Percentiles rank a stretch among this genome's conserved stretches.
These are phyloP conservation scores for Artemia sinica DNA, from an alignment of 2,888 invertebrate species.

Conservation along the genomic window DNA sequence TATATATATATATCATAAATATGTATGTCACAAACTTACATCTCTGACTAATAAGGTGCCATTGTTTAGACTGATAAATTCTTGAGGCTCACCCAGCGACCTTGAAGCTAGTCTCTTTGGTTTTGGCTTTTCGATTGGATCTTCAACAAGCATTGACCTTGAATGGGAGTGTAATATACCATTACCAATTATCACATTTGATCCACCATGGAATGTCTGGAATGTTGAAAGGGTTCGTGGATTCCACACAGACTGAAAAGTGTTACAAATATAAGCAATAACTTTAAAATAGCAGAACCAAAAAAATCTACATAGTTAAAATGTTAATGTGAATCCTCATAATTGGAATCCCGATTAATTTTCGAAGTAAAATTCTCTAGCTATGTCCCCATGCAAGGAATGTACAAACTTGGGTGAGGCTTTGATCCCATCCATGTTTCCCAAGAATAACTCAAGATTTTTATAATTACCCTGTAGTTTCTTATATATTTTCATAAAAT, in stretches of 20 bases:
- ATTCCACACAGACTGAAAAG: slow-evolving; percentile 22
- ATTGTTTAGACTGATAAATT: slow-evolving; percentile 14
- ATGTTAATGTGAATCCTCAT: no score
- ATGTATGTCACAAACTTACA: not conserved
- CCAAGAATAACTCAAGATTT: no score
- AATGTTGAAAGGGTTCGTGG: slow-evolving; percentile 27
- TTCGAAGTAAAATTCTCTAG: no score
- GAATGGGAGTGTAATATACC: slow-evolving; percentile 20
- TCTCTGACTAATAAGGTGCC: slow-evolving; percentile 15
- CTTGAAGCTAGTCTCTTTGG: slow-evolving; percentile 15
- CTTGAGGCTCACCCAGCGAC: slow-evolving; percentile 16
- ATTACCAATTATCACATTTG: slow-evolving; percentile 17
- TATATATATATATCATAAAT: no score
- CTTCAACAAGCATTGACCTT: slow-evolving; percentile 19
- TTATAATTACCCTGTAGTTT: no score
- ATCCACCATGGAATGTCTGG: slow-evolving; percentile 26
- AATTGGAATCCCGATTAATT: no score
- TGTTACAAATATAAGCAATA: not conserved
- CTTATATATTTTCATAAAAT: no score
- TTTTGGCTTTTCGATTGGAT: slow-evolving; percentile 12
- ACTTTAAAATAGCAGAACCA: no score
- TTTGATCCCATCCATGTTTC: no score
- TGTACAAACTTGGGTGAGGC: no score
- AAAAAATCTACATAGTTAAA: no score
- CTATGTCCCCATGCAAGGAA: no score